A percentile compares a stretch with the other conserved stretches of the same genome.
These are phyloP conservation scores for Yasuhikotakia modesta DNA, from an alignment of 2,797 vertebrate genomes.

Conservation along the genomic window DNA sequence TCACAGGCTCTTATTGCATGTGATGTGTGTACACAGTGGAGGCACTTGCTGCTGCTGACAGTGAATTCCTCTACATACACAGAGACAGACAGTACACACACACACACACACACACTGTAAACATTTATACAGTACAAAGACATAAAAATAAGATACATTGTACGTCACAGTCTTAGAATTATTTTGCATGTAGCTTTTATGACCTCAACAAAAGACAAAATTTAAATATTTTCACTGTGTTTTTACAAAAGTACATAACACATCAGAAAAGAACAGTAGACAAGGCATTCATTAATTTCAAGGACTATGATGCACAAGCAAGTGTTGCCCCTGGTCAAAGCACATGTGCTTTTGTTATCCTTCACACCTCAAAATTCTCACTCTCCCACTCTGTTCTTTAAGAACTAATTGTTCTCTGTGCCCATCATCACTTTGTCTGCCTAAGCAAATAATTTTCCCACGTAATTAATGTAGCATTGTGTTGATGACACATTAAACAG, in stretches of 20 bases:
- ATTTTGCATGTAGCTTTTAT: background rate
- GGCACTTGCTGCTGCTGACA: too few relatives aligned
- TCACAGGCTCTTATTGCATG: conserved; percentile 35
- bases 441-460: conserved; percentile 78
- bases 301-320: too few relatives aligned
- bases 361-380: too few relatives aligned
- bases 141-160: too few relatives aligned
- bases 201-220: too few relatives aligned
- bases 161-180: background rate
- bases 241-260: too few relatives aligned
- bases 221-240: too few relatives aligned
- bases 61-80: background rate
- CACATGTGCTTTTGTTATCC: too few relatives aligned
- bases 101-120: background rate
- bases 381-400: too few relatives aligned
- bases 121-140: background rate
- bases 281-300: too few relatives aligned
- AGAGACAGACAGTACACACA: background rate
- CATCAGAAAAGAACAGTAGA: too few relatives aligned
- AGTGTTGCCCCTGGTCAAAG: too few relatives aligned
- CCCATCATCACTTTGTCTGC: conserved; percentile 69
- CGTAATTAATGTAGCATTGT: conserved; percentile 82
- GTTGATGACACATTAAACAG: conserved; percentile 65
- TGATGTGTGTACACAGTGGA: background rate
- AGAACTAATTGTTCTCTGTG: conserved; percentile 72